phyloP scores from a whole-genome alignment of 2,797 vertebrate species.

The Notolabrus celidotus region DNA sequence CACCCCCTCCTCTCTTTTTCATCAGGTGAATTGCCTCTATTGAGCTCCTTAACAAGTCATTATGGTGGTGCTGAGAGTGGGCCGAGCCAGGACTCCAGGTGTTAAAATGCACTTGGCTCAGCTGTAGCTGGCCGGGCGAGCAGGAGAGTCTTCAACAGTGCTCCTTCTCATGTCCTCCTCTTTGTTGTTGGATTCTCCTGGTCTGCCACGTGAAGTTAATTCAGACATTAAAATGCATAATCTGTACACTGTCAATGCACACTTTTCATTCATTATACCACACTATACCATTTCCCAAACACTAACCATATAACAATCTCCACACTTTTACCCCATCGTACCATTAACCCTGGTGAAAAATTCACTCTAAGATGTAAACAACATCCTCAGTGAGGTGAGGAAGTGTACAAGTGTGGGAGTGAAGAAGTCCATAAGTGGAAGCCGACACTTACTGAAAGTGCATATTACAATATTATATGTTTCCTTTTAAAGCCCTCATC shows the following conservation, averaged over 20 bases:
- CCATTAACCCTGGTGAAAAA: background rate
- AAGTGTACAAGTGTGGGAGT: background rate
- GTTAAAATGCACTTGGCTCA: constrained; percentile 70
- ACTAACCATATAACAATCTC: background rate
- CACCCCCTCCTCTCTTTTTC: constrained; percentile 42
- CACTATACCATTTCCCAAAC: constrained; percentile 1
- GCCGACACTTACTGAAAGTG: constrained; percentile 21
- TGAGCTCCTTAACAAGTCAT: constrained; percentile 75
- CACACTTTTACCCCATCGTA: background rate
- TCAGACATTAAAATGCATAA: background rate
- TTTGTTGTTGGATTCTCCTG: constrained; percentile 17
- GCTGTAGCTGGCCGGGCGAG: constrained; percentile 3
- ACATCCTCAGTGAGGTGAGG: background rate
- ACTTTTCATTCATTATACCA: background rate
- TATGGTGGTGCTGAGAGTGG: constrained; percentile 58
- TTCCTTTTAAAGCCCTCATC: constrained; percentile 26
- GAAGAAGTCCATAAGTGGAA: constrained; percentile 5
- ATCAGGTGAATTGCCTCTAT: constrained; percentile 74
- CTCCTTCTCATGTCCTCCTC: constrained; percentile 35
- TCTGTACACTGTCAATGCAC: background rate
- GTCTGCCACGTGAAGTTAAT: background rate
- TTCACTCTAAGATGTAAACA: background rate
- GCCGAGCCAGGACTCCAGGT: constrained; percentile 73
- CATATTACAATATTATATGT: constrained; percentile 41
- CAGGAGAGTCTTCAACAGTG: background rate